Base-by-base conservation (phyloP, 2,888 invertebrate species). In the Lycaena phlaeas region DNA sequence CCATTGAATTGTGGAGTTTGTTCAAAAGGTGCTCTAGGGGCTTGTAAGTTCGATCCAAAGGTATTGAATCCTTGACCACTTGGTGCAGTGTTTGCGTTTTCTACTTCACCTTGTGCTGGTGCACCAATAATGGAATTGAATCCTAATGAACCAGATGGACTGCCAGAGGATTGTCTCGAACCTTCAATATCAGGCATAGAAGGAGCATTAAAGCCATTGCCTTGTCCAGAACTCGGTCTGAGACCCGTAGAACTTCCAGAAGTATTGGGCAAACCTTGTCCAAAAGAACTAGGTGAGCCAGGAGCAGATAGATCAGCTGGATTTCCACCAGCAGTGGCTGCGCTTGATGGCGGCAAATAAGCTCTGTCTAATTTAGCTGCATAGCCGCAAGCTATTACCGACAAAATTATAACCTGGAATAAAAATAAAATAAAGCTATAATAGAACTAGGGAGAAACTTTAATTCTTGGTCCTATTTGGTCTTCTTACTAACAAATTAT, bases 341-440 rank as follows among this genome's bases (percentile, higher is more conserved):
- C 84, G 37, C 57, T 68, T 14, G 64, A 57, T n/a, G 82, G 82
- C 28, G 84, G 84, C 14, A 84, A 64, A 53, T 84, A 84, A 4
- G 75, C 69, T 50, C 79, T 65, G 52, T 84, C 84, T 50, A 84
- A 56, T 49, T 82, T 82, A 43, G 66, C 82, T 46, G 75, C 79
- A 68, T 71, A 73, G 58, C 73, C 62, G 56, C 57, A 72, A 38
- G 77, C 77, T 65, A 81, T 54, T 47, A 84, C 53, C 38, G 76
- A 67, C 59, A 81, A 48, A 43, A 81, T 54, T 38, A 38, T 7
- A 10, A 37, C 9, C 27, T 37, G 17, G 28, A 38, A 38, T 12
- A 4, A 9, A 22, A 22, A 22, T 22, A 22, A 18, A 22, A 7
- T n/a, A n/a, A n/a, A n/a, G n/a, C n/a, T n/a, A n/a, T n/a, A n/a